Base-by-base conservation (phyloP, 2,888 invertebrate genomes). In the Himalopsyche kuldschensis region DNA sequence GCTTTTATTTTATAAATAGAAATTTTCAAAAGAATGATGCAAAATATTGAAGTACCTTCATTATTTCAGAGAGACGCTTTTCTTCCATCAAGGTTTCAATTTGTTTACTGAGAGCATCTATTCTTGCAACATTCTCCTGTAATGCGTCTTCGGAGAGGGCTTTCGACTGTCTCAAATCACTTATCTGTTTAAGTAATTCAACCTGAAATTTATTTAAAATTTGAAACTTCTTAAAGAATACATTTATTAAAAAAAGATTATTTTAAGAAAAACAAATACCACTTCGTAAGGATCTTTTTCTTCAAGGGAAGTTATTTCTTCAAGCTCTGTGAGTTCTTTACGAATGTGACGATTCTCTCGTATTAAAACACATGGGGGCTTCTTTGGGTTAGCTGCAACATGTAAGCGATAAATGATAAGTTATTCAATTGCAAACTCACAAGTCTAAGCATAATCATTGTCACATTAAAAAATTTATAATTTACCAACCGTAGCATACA, bases 231-330 rank as follows among this genome's bases (percentile, higher is more conserved):
- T 41, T 6, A 41, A 41, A 6, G 15, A 35, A 35, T 35, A 35
- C 11, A 15, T 15, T 11, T 1, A 41, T 41, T 15, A 41, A 41
- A 15, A 41, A 41, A 15, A 79, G 31, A 88, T 87, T 78, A 84
- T n/a, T 76, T 46, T 27, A 24, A 41, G 11, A 47, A 24, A 30
- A 27, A 27, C 46, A 86, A 89, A 89, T 88, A 92, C 92, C 87
- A 91, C 90, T 80, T 88, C 89, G 20, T 91, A 90, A 6, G 89
- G 87, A 84, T 91, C 89, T 80, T 93, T 91, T 84, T 93, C 94
- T 88, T 95, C 95, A 85, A 93, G 89, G 80, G 91, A 91, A 1
- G 94, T 93, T 84, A 93, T 91, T 87, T 93, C 93, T 80, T 91
- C 89, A 20, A 95, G 89, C 82, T 93, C 92, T 86, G 91, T 89